Evolutionary conservation across 2,888 invertebrate species (phyloP).

Genomic region (Mesoligia furuncula): DNA sequence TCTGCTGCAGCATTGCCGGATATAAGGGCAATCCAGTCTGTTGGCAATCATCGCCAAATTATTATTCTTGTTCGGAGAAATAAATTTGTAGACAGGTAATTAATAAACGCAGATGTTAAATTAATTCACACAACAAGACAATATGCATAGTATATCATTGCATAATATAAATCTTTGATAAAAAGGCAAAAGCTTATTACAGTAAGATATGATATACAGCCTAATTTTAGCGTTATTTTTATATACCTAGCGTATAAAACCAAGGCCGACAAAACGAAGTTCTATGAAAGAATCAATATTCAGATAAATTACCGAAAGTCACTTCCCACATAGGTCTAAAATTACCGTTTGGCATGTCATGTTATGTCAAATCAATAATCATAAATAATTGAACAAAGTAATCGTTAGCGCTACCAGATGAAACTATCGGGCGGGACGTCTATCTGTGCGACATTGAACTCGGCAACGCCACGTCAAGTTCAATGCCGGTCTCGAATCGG

Average conservation of each 20-base stretch:
- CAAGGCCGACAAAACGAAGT: background rate
- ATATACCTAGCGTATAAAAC: background rate
- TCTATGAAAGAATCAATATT: background rate
- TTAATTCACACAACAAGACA: background rate
- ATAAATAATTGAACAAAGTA: background rate
- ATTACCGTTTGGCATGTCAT: background rate
- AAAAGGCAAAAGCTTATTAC: background rate
- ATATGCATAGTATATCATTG: background rate
- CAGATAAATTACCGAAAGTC: background rate
- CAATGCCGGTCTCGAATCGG: conserved; percentile 31
- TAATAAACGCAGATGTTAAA: background rate
- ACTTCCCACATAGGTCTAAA: background rate
- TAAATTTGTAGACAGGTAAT: background rate
- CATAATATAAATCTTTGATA: background rate
- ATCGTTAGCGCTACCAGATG: background rate
- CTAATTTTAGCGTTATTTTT: background rate
- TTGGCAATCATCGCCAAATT: no score
- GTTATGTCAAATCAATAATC: background rate
- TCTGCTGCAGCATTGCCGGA: no score
- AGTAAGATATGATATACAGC: no score
- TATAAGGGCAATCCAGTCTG: no score
- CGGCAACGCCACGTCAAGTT: conserved; percentile 23
- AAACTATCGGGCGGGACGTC: background rate
- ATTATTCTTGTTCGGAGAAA: background rate
- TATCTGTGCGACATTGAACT: conserved; percentile 39